Evolutionary conservation across 1,140 invertebrate species (phyloP), one percentile per base, ranked within the genome.

Genomic region (Whitmania pigra): DNA sequence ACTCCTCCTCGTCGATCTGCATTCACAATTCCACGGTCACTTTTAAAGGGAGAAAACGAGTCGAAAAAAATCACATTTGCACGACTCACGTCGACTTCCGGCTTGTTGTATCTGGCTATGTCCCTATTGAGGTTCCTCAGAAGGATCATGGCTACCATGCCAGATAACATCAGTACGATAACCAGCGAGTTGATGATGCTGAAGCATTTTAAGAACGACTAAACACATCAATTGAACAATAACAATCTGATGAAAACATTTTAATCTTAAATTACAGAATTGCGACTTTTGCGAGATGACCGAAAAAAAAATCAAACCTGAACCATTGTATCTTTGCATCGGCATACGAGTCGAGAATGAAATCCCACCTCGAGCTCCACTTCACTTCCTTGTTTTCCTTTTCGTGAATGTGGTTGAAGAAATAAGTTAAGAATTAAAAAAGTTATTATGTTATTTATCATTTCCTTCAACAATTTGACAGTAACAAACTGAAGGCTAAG

Each of bases 311-410:
- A 20, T 31, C 36, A 9, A 68, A 94, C 91, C 91, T 94, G 79
- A 99, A 98, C 95, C 94, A 98, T 81, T 98, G 96, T 77, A 99
- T 99, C 83, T 98, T 97, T 0, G 94, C 93, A 78, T 97, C 93
- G 0, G 93, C 93, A 89, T 96, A 94, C 2, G 94, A 95, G 81
- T 97, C 93, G 66, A 99, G 83, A 75, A 99, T 97, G 79, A 99
- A 99, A 85, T 99, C 96, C 96, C 96, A 99, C 77, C 96, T 86
- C 0, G 94, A 97, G 0, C 93, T 96, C 96, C 96, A 99, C 84
- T 96, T 95, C 3, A 95, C 89, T 2, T 87, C 86, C 77, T 92
- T 88, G 79, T 95, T 89, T 80, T 86, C 84, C 85, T 88, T 72
- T 13, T 79, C 81, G 13, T 1, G 43, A 17, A 11, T 11, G 43